Conservation (phyloP, 2,888 invertebrate species). For the Hedychridium roseum region DNA sequence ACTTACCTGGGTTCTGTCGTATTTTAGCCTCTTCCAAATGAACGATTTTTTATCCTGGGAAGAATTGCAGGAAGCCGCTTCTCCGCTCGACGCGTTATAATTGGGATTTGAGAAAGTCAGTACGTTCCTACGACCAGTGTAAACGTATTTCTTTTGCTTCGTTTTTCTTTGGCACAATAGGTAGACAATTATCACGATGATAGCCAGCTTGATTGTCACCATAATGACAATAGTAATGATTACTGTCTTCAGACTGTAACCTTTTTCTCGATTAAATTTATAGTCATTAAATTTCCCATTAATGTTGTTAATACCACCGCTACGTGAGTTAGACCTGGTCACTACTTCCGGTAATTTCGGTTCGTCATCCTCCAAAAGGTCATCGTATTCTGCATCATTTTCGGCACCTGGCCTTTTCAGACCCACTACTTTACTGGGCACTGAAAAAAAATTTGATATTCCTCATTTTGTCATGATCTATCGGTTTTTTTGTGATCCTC, state of each 20-base stretch:
- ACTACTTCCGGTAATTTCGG: constrained; percentile 35
- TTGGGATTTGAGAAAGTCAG: constrained; percentile 91
- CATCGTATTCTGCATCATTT: constrained; percentile 51
- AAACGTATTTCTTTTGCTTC: constrained; percentile 66
- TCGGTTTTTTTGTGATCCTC: too few relatives aligned
- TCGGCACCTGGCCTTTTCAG: constrained; percentile 54
- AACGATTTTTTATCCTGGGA: constrained; percentile 68
- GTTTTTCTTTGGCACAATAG: constrained; percentile 65
- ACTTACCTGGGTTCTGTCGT: constrained; percentile 78
- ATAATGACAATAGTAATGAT: constrained; percentile 62
- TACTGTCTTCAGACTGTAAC: constrained; percentile 62
- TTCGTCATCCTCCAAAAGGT: constrained; percentile 55
- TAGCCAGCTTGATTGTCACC: constrained; percentile 56
- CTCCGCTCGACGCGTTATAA: constrained; percentile 72
- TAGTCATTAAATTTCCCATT: constrained; percentile 56
- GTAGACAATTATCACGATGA: constrained; percentile 50
- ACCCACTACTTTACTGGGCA: constrained; percentile 51
- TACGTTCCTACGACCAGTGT: constrained; percentile 73
- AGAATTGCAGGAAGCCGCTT: constrained; percentile 58
- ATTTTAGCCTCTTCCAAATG: constrained; percentile 80
- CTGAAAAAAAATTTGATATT: constrained; percentile 44
- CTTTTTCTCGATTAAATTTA: constrained; percentile 53
- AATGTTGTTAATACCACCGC: constrained; percentile 30
- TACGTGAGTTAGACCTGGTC: constrained; percentile 30
- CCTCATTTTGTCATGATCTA: background rate